Evolutionary conservation across 2,113 vertebrate genomes (phyloP).

Genomic region (Osmerus eperlanus): DNA sequence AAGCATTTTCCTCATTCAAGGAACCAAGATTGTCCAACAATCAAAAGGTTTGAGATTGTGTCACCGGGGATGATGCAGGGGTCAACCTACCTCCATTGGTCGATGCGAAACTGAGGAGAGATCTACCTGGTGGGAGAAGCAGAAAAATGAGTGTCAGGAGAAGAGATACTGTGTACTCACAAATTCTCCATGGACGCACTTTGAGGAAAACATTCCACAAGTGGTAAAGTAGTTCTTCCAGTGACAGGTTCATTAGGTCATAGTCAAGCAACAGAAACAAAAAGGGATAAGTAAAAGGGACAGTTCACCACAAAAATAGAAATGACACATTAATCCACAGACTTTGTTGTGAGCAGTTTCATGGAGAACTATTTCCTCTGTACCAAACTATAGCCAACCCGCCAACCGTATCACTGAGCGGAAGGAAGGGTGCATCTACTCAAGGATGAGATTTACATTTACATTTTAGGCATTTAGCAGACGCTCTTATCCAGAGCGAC

Average conservation of each 20-base stretch:
- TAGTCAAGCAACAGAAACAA: too few species aligned
- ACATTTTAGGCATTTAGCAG: too few species aligned
- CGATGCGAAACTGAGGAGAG: conserved; percentile 59
- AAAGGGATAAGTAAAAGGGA: too few species aligned
- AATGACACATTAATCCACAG: too few species aligned
- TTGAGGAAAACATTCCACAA: background rate
- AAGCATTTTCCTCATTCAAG: background rate
- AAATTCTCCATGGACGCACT: background rate
- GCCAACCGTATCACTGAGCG: too few species aligned
- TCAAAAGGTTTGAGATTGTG: background rate
- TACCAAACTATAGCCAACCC: too few species aligned
- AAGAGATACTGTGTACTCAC: conserved; percentile 7
- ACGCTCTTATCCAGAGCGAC: too few species aligned
- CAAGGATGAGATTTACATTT: too few species aligned
- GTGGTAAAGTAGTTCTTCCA: background rate
- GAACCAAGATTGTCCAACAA: background rate
- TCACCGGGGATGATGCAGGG: conserved; percentile 3
- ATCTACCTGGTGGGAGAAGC: conserved; percentile 68
- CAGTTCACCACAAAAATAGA: too few species aligned
- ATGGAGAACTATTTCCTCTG: too few species aligned
- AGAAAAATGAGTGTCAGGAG: conserved; percentile 27
- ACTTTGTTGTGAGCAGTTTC: too few species aligned
- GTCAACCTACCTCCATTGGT: conserved; percentile 69
- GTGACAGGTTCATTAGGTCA: background rate
- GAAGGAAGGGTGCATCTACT: too few species aligned